These are phyloP conservation scores for Drosophila eohydei DNA, from an alignment of 2,888 invertebrate species.

Conservation along the genomic window DNA sequence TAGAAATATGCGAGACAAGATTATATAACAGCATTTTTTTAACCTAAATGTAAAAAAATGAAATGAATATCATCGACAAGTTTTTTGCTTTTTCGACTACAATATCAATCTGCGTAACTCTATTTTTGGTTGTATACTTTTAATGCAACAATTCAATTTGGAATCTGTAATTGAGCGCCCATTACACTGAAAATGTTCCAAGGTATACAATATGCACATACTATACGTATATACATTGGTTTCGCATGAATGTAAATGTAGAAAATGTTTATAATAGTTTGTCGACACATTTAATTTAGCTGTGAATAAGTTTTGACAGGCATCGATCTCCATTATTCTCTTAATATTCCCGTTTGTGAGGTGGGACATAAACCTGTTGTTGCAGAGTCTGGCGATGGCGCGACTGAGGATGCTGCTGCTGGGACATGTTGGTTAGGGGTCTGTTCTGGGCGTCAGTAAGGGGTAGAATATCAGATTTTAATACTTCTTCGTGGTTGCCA, in stretches of 20 bases:
- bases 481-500: slow-evolving; percentile 95
- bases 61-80: no score
- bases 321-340: slow-evolving; percentile 4
- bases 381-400: slow-evolving; percentile 83
- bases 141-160: neutral
- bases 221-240: neutral
- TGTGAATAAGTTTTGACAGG: slow-evolving; percentile 31
- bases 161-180: neutral
- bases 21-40: no score
- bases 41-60: no score
- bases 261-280: slow-evolving; percentile 40
- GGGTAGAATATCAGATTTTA: slow-evolving; percentile 92
- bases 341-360: slow-evolving; percentile 84
- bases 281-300: slow-evolving; percentile 61
- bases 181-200: neutral
- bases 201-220: slow-evolving; percentile 2
- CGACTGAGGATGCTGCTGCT: slow-evolving; percentile 46
- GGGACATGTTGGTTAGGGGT: slow-evolving; percentile 72
- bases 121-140: neutral
- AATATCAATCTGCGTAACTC: neutral
- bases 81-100: neutral
- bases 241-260: slow-evolving; percentile 24
- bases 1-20: no score
- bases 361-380: slow-evolving; percentile 85
- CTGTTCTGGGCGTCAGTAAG: slow-evolving; percentile 84